Percentiles rank a stretch among this genome's conserved stretches.
These are phyloP conservation scores for Xiphorhynchus erythropygius DNA, from an alignment of 2,797 vertebrate genomes.

Conservation along the genomic window DNA sequence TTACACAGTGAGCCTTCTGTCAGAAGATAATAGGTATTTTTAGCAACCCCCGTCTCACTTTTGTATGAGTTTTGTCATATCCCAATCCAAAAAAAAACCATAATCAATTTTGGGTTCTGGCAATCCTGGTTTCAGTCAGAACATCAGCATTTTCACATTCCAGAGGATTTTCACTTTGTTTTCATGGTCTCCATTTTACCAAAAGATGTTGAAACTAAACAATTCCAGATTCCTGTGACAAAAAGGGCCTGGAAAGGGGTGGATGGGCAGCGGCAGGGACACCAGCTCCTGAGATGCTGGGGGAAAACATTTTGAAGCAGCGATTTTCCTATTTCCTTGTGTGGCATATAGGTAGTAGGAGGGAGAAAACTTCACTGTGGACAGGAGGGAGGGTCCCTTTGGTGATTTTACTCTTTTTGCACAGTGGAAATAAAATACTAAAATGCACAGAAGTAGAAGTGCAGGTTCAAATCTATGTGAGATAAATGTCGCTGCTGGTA, in stretches of 20 bases:
- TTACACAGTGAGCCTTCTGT: background rate
- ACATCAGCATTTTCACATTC: background rate
- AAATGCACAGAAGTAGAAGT: background rate
- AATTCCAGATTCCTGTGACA: background rate
- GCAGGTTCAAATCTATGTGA: background rate
- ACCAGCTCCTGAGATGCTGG: background rate
- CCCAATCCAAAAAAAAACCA: background rate
- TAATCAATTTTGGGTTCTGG: background rate
- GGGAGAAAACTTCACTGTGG: background rate
- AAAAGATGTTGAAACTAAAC: background rate
- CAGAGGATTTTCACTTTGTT: background rate
- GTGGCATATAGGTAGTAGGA: background rate
- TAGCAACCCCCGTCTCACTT: background rate
- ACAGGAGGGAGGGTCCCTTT: background rate
- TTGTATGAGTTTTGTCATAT: background rate
- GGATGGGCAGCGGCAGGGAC: background rate
- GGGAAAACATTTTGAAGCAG: background rate
- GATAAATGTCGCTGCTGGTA: background rate
- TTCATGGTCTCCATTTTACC: background rate
- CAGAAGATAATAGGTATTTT: constrained; percentile 46
- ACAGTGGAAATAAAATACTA: background rate
- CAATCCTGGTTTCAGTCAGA: background rate
- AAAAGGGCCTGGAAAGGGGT: background rate
- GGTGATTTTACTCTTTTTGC: background rate
- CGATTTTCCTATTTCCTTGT: background rate